A percentile compares a stretch with the other conserved stretches of the same genome.
These are phyloP conservation scores for Ivindomyrus marchei DNA, from an alignment of 2,113 vertebrate species.

Conservation along the genomic window DNA sequence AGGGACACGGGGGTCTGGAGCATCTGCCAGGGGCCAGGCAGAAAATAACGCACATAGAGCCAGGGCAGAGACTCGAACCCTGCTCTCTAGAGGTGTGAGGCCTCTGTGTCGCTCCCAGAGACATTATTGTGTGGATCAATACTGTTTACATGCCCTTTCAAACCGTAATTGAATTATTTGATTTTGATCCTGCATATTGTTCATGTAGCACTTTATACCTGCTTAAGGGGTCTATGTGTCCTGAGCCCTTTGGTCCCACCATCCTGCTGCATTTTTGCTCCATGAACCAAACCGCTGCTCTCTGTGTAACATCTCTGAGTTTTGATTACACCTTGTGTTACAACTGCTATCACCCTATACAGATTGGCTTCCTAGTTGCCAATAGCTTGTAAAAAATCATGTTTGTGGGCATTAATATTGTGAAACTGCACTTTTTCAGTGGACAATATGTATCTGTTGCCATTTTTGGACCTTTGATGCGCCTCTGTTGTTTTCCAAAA, in stretches of 20 bases:
- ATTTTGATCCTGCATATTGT: neutral
- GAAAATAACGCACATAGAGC: neutral
- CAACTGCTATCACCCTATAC: neutral
- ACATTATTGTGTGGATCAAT: neutral
- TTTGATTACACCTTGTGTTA: neutral
- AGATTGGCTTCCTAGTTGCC: neutral
- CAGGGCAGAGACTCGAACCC: neutral
- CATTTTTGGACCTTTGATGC: neutral
- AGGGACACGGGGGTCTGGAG: neutral
- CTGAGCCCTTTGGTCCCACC: neutral
- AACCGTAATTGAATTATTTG: neutral
- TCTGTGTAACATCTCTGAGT: neutral
- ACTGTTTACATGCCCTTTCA: neutral
- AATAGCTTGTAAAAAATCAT: neutral
- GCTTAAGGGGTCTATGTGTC: neutral
- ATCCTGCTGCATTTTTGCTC: neutral
- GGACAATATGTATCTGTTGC: neutral
- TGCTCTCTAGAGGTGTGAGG: neutral
- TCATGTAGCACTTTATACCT: neutral
- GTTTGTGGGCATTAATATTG: neutral
- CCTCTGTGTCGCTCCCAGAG: neutral
- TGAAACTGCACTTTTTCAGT: neutral
- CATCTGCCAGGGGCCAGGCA: neutral
- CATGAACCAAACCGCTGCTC: neutral
- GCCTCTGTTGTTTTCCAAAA: neutral